Percentiles rank a stretch among this genome's conserved stretches.
phyloP scores from a whole-genome alignment of 2,113 vertebrate species.

The Semnornis frantzii region DNA sequence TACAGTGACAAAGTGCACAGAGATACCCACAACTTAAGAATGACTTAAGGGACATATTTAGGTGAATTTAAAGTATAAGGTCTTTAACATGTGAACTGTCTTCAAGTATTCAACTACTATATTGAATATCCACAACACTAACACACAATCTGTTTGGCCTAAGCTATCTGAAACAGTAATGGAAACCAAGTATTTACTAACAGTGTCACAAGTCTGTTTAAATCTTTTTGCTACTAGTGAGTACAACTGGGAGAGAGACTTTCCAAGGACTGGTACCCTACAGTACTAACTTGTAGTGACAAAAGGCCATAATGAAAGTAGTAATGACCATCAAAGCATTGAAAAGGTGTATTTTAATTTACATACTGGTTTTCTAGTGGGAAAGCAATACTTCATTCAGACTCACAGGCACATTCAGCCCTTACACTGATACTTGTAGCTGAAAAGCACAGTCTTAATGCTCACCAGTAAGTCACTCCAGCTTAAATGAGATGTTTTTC shows the following conservation, averaged over 20 bases:
- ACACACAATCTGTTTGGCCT: not conserved
- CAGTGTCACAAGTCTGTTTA: not conserved
- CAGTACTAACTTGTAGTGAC: not conserved
- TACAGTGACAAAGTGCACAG: not conserved
- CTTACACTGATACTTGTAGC: conserved; percentile 4
- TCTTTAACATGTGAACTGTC: not conserved
- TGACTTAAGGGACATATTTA: not conserved
- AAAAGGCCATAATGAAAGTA: not conserved
- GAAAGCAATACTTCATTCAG: conserved; percentile 28
- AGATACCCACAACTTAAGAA: not conserved
- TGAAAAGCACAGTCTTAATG: conserved; percentile 36
- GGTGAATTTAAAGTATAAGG: not conserved
- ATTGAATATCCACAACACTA: not conserved
- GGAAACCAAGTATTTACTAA: not conserved
- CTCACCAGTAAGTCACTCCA: conserved; percentile 42
- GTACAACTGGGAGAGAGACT: not conserved
- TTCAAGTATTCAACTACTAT: not conserved
- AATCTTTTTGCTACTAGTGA: not conserved
- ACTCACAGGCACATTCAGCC: conserved; percentile 14
- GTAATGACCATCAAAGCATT: not conserved
- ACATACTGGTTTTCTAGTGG: not conserved
- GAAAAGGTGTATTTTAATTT: not conserved
- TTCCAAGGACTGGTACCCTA: not conserved
- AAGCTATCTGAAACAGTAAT: not conserved
- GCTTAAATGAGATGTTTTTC: not conserved